phyloP scores from a whole-genome alignment of 1,140 invertebrate genomes.

The Scaptomyza hsui region DNA sequence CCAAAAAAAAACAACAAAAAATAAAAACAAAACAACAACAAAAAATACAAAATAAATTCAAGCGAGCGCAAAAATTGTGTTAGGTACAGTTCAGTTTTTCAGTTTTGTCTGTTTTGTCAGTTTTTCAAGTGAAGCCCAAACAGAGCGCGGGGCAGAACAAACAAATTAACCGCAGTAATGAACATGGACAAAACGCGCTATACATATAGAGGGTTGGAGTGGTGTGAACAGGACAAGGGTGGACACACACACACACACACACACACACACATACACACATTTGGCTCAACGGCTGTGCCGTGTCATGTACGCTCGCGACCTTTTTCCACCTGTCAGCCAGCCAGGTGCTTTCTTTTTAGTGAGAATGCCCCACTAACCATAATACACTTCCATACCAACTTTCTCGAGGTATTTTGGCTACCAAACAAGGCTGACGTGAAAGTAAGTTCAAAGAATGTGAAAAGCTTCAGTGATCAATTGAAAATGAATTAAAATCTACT shows the following conservation, averaged over 20 bases:
- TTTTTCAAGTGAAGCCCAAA: constrained; percentile 55
- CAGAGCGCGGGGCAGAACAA: constrained; percentile 54
- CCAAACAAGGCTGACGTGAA: too few species aligned
- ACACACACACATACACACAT: constrained; percentile 1
- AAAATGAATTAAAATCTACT: too few species aligned
- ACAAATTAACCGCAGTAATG: constrained; percentile 80
- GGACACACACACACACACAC: background rate
- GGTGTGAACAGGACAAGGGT: constrained; percentile 10
- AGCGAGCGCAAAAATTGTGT: constrained; percentile 41
- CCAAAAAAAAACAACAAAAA: constrained; percentile 36
- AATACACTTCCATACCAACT: too few species aligned
- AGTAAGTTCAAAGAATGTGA: too few species aligned
- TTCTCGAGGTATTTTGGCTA: background rate
- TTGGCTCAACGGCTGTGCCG: constrained; percentile 29
- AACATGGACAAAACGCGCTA: constrained; percentile 68
- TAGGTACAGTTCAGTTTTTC: constrained; percentile 32
- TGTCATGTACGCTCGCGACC: constrained; percentile 47
- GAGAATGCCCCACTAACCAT: background rate
- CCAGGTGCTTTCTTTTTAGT: constrained; percentile 21
- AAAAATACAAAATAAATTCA: constrained; percentile 18
- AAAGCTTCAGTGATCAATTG: too few species aligned
- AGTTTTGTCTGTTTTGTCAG: too few species aligned
- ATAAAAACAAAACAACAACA: constrained; percentile 8
- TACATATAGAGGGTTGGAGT: background rate
- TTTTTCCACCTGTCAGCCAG: constrained; percentile 46